Percentiles rank a stretch among this genome's conserved stretches.
phyloP scores from a whole-genome alignment of 1,140 invertebrate species.

The Caligus rogercresseyi region DNA sequence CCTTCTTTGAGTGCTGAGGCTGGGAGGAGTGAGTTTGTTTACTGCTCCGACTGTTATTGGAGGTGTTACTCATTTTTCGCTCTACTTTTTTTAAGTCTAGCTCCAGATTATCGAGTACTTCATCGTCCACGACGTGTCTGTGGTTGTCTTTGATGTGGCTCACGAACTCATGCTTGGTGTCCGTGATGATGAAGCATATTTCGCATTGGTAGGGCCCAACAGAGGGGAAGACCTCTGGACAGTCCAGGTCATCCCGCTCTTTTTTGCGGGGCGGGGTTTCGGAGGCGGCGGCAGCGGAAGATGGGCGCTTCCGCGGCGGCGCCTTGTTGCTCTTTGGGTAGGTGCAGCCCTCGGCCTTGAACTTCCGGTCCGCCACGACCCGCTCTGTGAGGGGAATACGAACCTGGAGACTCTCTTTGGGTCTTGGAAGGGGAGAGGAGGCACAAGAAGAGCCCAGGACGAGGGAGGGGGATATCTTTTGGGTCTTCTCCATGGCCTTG shows the following conservation, averaged over 20 bases:
- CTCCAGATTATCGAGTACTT: conserved; percentile 11
- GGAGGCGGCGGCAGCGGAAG: background rate
- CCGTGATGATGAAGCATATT: conserved; percentile 13
- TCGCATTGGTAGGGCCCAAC: conserved; percentile 18
- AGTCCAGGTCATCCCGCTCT: background rate
- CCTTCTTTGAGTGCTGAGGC: too few species aligned
- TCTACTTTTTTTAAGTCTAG: conserved; percentile 6
- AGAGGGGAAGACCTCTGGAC: conserved; percentile 1
- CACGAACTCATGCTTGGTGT: conserved; percentile 17
- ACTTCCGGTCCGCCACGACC: background rate
- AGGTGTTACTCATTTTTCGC: too few species aligned
- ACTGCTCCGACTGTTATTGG: too few species aligned
- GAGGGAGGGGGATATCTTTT: background rate
- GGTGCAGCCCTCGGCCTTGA: background rate
- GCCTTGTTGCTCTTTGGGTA: background rate
- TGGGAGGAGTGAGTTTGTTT: too few species aligned
- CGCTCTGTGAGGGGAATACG: background rate
- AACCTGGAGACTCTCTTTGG: background rate
- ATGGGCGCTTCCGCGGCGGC: background rate
- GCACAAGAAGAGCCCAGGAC: background rate
- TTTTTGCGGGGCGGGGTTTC: background rate
- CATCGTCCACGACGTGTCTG: conserved; percentile 11
- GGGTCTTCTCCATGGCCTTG: conserved; percentile 1
- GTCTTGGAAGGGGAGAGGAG: background rate
- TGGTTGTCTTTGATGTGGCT: conserved; percentile 15